phyloP scores from a whole-genome alignment of 2,113 vertebrate species.

The Xenus cinereus region DNA sequence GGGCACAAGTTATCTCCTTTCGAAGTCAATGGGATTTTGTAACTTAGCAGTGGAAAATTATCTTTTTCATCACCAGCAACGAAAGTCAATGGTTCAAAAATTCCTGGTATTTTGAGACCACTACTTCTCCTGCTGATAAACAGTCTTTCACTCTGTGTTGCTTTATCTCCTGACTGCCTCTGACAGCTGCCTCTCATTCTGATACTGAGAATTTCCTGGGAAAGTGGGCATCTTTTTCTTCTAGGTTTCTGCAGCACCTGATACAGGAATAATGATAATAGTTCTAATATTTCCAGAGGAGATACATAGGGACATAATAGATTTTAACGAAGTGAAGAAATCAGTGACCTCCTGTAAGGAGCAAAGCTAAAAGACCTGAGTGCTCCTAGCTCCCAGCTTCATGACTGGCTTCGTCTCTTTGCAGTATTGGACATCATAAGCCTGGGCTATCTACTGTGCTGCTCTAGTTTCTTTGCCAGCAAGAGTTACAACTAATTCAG shows the following conservation, averaged over 20 bases:
- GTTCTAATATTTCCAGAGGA: background rate
- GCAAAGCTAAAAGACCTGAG: background rate
- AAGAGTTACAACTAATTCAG: background rate
- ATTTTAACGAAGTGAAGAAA: background rate
- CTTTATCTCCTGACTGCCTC: background rate
- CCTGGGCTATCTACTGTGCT: background rate
- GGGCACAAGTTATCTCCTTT: background rate
- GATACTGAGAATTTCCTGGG: background rate
- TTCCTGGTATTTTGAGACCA: background rate
- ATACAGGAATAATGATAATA: background rate
- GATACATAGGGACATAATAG: background rate
- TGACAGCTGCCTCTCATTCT: background rate
- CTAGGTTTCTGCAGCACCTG: background rate
- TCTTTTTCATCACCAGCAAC: background rate
- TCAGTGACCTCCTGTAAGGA: background rate
- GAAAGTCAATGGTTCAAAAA: background rate
- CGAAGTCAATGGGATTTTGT: background rate
- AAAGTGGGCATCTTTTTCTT: background rate
- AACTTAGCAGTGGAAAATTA: background rate
- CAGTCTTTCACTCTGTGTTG: background rate
- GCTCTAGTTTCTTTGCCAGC: background rate
- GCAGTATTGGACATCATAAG: background rate
- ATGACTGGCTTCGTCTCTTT: background rate
- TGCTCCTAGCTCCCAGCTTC: background rate
- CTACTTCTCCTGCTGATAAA: background rate